A percentile compares a stretch with the other conserved stretches of the same genome.
Conservation (phyloP, 2,888 invertebrate species). For the Cecidostiba fungosa region DNA sequence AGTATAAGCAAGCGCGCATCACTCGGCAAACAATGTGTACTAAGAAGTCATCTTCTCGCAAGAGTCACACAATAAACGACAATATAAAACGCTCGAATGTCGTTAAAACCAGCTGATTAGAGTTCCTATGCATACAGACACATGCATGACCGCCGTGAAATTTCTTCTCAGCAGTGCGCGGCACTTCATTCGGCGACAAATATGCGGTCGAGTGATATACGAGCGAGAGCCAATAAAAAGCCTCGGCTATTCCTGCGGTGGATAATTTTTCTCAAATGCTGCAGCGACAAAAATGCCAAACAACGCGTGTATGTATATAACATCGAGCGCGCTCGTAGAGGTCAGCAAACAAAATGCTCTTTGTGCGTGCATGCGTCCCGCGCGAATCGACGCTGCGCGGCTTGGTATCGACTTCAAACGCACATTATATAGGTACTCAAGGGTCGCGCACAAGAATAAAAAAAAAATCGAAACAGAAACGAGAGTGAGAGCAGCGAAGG, state of each 20-base stretch:
- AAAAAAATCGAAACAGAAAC: conserved; percentile 43
- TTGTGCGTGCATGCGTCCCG: conserved; percentile 62
- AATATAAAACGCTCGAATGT: conserved; percentile 35
- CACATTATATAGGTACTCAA: conserved; percentile 29
- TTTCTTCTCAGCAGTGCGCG: not conserved
- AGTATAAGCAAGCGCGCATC: too few species aligned
- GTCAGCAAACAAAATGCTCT: conserved; percentile 61
- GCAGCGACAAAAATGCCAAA: conserved; percentile 37
- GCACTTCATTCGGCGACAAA: conserved; percentile 45
- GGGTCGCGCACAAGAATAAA: conserved; percentile 44
- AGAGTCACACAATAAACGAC: conserved; percentile 35
- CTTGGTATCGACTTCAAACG: conserved; percentile 66
- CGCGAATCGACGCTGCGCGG: conserved; percentile 68
- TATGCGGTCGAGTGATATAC: conserved; percentile 45
- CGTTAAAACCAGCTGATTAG: conserved; percentile 50
- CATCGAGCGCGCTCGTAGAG: not conserved
- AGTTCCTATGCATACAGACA: not conserved
- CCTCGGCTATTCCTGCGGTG: conserved; percentile 33
- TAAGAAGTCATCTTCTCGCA: conserved; percentile 24
- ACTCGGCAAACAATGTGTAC: conserved; percentile 20
- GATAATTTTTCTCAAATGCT: conserved; percentile 56
- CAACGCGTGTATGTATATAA: conserved; percentile 14
- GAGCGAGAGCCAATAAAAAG: conserved; percentile 51
- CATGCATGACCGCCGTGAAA: conserved; percentile 36
- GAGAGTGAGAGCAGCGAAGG: conserved; percentile 36